Percentiles rank a stretch among this genome's conserved stretches.
Evolutionary conservation across 1,140 invertebrate genomes (phyloP).

Genomic region (Portunus trituberculatus): DNA sequence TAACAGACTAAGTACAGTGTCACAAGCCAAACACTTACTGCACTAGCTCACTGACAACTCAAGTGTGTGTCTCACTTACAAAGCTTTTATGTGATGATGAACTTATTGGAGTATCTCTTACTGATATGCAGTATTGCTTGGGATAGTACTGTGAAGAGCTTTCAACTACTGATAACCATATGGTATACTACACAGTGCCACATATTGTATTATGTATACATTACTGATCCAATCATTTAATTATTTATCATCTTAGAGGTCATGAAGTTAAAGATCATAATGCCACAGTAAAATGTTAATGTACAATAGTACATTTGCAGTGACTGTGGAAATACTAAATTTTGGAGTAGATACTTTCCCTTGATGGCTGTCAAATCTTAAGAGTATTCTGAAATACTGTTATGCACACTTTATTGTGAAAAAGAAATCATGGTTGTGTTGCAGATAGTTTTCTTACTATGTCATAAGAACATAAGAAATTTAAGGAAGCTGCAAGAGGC

Average conservation of each 20-base stretch:
- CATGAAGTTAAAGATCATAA: background rate
- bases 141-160: conserved; percentile 36
- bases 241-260: background rate
- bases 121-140: conserved; percentile 54
- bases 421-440: no score
- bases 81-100: conserved; percentile 3
- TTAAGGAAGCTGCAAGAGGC: no score
- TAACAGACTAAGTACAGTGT: background rate
- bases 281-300: conserved; percentile 28
- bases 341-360: no score
- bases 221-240: background rate
- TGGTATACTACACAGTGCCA: background rate
- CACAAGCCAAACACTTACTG: background rate
- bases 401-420: no score
- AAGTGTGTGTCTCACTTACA: background rate
- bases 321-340: no score
- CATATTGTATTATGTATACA: conserved; percentile 14
- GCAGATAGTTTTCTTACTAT: no score
- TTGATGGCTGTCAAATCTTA: no score
- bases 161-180: conserved; percentile 48
- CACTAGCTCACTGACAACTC: background rate
- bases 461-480: no score
- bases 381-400: no score
- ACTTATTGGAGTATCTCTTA: conserved; percentile 28
- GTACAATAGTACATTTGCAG: background rate